Evolutionary conservation across 2,797 vertebrate genomes (phyloP), one percentile per base, ranked within the genome.

Genomic region (Vireo griseus): DNA sequence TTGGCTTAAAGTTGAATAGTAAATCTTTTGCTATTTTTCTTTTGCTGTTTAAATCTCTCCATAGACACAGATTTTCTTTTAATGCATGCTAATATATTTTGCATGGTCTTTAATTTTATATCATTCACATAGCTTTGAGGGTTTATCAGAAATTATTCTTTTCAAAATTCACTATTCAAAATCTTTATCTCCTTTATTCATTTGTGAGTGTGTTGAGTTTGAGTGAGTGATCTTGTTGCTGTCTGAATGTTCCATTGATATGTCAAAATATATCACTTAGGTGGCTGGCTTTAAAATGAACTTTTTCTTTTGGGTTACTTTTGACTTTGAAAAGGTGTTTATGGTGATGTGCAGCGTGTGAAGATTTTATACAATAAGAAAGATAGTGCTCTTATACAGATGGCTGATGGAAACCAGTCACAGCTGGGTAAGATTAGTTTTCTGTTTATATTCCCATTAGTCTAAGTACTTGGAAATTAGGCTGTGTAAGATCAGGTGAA

Each of bases 291-390:
- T 90, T 97, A 97, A 97, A 97, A 97, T 98, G 96, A 98, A 96
- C 97, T 95, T 93, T 94, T 95, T 96, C 96, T 98, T 98, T 97
- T 98, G 97, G 94, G 97, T 98, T 98, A 97, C 97, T 97, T 98
- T 96, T 98, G 97, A 94, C 97, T 98, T 94, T 97, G 94, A 98
- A 97, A 98, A 99, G 99, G 99, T 96, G 99, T 99, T 96, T 99
- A 99, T 92, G 99, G 99, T 77, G 99, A 99, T 97, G 99, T 99
- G 98, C 99, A 99, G 97, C 99, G 99, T 86, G 99, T 99, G 98
- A 99, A 99, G 98, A 99, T 99, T 96, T 98, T 99, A 67, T 99
- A 99, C 98, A 99, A 99, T 98, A 99, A 99, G 98, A 99, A 99
- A 98, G 99, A 99, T 98, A 99, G 99, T 97, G 99, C 99, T 92